Conservation (phyloP, 2,113 vertebrate genomes). For the Archocentrus centrarchus region DNA sequence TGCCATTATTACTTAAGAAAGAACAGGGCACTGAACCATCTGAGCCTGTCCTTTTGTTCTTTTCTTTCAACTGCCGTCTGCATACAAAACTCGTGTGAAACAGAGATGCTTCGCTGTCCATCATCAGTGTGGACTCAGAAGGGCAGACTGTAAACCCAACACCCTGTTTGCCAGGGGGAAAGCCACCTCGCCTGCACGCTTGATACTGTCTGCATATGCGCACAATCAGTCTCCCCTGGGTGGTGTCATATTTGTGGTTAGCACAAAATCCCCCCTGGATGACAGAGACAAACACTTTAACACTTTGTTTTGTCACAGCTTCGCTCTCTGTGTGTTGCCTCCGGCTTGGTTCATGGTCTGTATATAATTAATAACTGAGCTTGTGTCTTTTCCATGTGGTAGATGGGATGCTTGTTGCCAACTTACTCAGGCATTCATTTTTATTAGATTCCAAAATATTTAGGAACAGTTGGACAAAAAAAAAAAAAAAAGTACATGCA, state of each 20-base stretch:
- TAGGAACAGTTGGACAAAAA: neutral
- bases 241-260: constrained; percentile 59
- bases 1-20: constrained; percentile 30
- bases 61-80: constrained; percentile 58
- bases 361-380: constrained; percentile 59
- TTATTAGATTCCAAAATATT: neutral
- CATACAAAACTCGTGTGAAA: constrained; percentile 52
- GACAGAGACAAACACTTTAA: constrained; percentile 22
- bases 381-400: constrained; percentile 18
- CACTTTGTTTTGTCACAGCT: constrained; percentile 34
- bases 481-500: neutral
- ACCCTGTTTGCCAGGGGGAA: constrained; percentile 53
- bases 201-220: constrained; percentile 14
- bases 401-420: neutral
- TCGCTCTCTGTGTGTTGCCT: neutral
- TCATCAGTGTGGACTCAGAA: constrained; percentile 45
- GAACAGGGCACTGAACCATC: constrained; percentile 21
- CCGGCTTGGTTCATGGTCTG: neutral
- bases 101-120: constrained; percentile 47
- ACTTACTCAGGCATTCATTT: neutral
- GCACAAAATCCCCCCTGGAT: constrained; percentile 18
- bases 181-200: constrained; percentile 35
- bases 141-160: constrained; percentile 58
- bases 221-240: constrained; percentile 40
- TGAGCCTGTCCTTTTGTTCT: constrained; percentile 30